Conservation (phyloP, 2,113 vertebrate species). For the Lutjanus erythropterus region DNA sequence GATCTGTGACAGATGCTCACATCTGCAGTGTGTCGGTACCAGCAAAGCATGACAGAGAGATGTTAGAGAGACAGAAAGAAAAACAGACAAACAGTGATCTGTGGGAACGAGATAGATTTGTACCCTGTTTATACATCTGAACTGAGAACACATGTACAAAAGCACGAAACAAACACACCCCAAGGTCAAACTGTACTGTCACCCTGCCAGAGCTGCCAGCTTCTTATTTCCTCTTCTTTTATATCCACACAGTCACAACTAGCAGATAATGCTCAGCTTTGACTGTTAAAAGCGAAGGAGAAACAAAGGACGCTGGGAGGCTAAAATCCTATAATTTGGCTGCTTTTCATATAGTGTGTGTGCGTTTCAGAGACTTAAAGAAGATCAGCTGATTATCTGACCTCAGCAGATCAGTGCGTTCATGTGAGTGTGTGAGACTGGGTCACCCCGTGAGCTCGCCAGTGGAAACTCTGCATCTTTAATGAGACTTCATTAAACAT, state of each 20-base stretch:
- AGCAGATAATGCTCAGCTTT: background rate
- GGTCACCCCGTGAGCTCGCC: conserved; percentile 73
- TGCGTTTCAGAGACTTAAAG: background rate
- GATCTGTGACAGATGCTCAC: background rate
- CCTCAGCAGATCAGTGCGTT: conserved; percentile 25
- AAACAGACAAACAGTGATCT: background rate
- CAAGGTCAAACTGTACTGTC: conserved; percentile 10
- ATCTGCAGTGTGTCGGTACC: too few species aligned
- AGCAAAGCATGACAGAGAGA: background rate
- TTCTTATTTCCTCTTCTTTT: background rate
- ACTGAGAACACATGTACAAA: background rate
- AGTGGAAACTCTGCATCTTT: conserved; percentile 87
- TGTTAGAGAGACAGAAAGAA: background rate
- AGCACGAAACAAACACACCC: conserved; percentile 8
- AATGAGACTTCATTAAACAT: conserved; percentile 85
- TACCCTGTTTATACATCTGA: background rate
- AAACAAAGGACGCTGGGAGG: background rate
- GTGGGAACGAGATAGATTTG: conserved; percentile 20
- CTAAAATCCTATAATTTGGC: background rate
- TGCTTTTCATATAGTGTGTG: background rate
- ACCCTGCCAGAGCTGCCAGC: background rate
- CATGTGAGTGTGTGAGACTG: conserved; percentile 52
- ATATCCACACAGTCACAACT: background rate
- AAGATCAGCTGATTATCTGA: conserved; percentile 28
- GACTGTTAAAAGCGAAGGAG: too few species aligned